Base-by-base conservation (phyloP, 2,113 vertebrate genomes). In the Neolamprologus modestus region DNA sequence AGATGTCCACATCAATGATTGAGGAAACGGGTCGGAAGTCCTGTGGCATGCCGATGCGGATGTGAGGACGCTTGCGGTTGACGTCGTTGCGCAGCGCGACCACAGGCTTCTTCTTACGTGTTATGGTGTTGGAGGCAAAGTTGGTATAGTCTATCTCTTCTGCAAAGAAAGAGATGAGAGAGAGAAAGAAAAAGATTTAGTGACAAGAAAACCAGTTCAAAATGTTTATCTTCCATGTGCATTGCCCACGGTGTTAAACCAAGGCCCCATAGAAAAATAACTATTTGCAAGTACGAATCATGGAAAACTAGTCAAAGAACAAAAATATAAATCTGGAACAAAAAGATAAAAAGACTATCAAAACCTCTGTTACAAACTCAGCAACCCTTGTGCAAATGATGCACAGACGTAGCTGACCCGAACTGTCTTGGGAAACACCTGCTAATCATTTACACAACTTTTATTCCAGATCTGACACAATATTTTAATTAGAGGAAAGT, bases 1-100 rank as follows among this genome's bases (percentile, higher is more conserved):
- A 96, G 91, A 99, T 98, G 95, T 99, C 99, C 95, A 99, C 99
- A 5, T 99, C 99, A 0, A 99, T 99, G 93, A 99, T 98, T 92
- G 99, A 99, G 19, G 99, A 99, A 78, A 99, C 98, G 0, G 99
- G 98, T 16, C 98, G 96, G 92, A 99, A 99, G 95, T 99, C 99
- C 11, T 98, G 98, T 3, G 98, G 99, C 97, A 99, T 97, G 88
- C 99, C 97, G 1, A 99, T 99, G 88, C 97, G 97, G 85, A 99
- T 98, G 90, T 98, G 98, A 2, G 98, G 94, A 5, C 98, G 97
- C 47, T 98, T 97, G n/a, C 98, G 97, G 80, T 97, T 97, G 47
- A 97, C 96, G 59, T 99, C 98, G 16, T 98, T 98, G 31, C 98
- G 97, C 37, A 99, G 97, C 0, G 97, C 96, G 21, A 98, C 98